Evolutionary conservation across 1,140 invertebrate species (phyloP).

Genomic region (Caenorhabditis tropicalis): DNA sequence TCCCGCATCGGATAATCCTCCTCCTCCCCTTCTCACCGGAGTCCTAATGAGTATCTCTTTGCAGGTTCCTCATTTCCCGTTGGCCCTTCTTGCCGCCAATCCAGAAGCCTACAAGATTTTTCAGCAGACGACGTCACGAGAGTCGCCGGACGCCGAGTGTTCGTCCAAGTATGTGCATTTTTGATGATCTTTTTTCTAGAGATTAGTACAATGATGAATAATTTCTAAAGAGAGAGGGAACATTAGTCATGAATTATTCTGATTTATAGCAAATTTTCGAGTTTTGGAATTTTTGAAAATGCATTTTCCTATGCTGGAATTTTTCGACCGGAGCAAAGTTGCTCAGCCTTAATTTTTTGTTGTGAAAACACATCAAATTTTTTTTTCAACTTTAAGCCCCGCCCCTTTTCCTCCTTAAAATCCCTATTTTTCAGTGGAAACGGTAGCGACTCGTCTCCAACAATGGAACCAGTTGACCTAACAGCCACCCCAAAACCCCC

Average conservation of each 20-base stretch:
- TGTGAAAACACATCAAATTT: too few relatives aligned
- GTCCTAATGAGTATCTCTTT: background rate
- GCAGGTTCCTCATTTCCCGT: constrained; percentile 13
- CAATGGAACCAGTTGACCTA: constrained; percentile 62
- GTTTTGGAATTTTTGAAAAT: too few relatives aligned
- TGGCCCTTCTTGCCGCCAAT: background rate
- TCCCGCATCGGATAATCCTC: background rate
- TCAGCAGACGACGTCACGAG: constrained; percentile 68
- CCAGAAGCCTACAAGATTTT: constrained; percentile 73
- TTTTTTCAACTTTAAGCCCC: too few relatives aligned
- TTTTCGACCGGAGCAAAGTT: too few relatives aligned
- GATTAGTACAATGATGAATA: background rate
- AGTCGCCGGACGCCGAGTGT: constrained; percentile 57
- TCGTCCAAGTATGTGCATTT: constrained; percentile 5
- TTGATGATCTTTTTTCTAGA: background rate
- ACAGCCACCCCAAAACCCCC: constrained; percentile 31
- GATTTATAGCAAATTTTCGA: constrained; percentile 32
- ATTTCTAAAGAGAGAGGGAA: background rate
- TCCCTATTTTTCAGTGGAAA: constrained; percentile 54
- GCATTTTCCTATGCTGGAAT: too few relatives aligned
- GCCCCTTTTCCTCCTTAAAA: too few relatives aligned
- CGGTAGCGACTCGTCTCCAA: constrained; percentile 75
- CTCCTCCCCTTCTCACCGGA: background rate
- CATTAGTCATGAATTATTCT: constrained; percentile 66
- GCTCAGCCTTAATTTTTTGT: too few relatives aligned